These are phyloP conservation scores for Narcine bancroftii DNA, from an alignment of 2,113 vertebrate species.

Conservation along the genomic window DNA sequence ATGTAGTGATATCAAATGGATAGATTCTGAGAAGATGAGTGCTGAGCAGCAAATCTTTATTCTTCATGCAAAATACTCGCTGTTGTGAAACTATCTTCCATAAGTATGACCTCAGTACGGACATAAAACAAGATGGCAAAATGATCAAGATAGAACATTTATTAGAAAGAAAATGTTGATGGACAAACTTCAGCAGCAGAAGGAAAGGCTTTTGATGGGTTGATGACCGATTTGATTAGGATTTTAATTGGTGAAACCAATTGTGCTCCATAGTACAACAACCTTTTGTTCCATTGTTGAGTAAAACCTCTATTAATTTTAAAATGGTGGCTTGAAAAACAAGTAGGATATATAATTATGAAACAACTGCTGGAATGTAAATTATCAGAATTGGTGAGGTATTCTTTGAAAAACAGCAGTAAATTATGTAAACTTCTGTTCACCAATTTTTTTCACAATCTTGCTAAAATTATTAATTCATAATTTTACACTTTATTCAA, in stretches of 20 bases:
- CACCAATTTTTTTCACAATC: slow-evolving; percentile 55
- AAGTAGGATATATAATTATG: neutral
- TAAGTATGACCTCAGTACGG: slow-evolving; percentile 46
- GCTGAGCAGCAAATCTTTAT: slow-evolving; percentile 61
- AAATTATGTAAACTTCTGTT: slow-evolving; percentile 36
- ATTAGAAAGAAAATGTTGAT: slow-evolving; percentile 19
- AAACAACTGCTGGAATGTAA: slow-evolving; percentile 35
- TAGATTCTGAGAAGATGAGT: slow-evolving; percentile 56
- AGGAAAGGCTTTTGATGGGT: slow-evolving; percentile 2
- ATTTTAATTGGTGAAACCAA: slow-evolving; percentile 32
- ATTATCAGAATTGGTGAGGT: slow-evolving; percentile 34
- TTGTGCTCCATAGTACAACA: neutral
- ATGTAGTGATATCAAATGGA: slow-evolving; percentile 78
- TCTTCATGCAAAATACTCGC: slow-evolving; percentile 67
- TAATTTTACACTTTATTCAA: slow-evolving; percentile 58
- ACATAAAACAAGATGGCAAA: slow-evolving; percentile 1
- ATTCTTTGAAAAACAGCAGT: slow-evolving; percentile 37
- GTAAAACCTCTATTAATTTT: slow-evolving; percentile 26
- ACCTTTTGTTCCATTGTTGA: slow-evolving; percentile 22
- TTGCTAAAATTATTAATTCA: slow-evolving; percentile 70
- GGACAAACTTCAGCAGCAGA: slow-evolving; percentile 4
- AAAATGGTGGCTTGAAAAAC: slow-evolving; percentile 25
- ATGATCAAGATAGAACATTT: slow-evolving; percentile 10
- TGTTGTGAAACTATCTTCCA: slow-evolving; percentile 60
- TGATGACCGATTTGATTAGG: slow-evolving; percentile 26